phyloP scores from a whole-genome alignment of 2,797 vertebrate genomes.

The Siniperca scherzeri region DNA sequence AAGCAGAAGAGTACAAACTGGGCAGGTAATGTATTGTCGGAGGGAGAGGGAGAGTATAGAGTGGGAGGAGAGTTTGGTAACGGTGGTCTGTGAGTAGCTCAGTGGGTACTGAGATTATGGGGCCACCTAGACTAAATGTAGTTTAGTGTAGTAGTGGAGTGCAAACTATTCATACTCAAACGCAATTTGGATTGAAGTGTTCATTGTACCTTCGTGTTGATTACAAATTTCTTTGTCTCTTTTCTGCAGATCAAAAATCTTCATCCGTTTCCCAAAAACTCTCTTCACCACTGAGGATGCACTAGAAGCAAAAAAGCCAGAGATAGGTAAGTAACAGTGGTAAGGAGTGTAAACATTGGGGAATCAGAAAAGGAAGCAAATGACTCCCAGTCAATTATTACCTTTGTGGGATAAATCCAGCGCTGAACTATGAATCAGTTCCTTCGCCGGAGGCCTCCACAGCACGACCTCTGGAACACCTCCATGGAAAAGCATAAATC shows the following conservation, averaged over 20 bases:
- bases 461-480: neutral
- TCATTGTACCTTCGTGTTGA: neutral
- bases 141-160: too few relatives aligned
- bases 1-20: constrained; percentile 97
- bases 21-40: constrained; percentile 87
- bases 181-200: neutral
- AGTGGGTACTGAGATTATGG: neutral
- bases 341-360: neutral
- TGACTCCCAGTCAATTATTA: neutral
- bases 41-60: constrained; percentile 4
- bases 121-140: neutral
- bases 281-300: constrained; percentile 97
- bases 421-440: neutral
- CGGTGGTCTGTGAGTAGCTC: neutral
- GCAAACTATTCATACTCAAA: neutral
- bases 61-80: neutral
- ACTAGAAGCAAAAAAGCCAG: constrained; percentile 93
- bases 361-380: neutral
- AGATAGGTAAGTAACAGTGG: constrained; percentile 87
- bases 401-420: neutral
- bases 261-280: constrained; percentile 98
- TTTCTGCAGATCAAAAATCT: constrained; percentile 94
- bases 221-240: neutral
- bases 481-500: neutral
- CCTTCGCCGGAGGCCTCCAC: neutral